A percentile compares a stretch with the other conserved stretches of the same genome.
Evolutionary conservation across 2,113 vertebrate genomes (phyloP).

Genomic region (Morone saxatilis): DNA sequence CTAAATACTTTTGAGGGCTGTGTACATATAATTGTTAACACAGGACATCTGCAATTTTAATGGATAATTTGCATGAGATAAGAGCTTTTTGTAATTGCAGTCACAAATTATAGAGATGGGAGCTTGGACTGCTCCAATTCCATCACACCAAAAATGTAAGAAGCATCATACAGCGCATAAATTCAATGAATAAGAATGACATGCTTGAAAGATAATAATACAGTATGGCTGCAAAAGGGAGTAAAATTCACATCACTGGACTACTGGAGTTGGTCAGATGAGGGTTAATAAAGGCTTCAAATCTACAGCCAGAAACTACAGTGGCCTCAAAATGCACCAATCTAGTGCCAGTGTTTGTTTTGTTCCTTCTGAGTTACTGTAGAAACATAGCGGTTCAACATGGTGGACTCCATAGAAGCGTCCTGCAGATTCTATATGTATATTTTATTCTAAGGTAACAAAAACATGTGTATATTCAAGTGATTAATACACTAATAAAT

Average conservation of each 20-base stretch:
- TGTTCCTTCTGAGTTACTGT: too few relatives aligned
- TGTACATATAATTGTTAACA: slow-evolving; percentile 42
- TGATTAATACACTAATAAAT: too few relatives aligned
- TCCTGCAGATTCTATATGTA: too few relatives aligned
- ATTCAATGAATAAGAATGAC: slow-evolving; percentile 55
- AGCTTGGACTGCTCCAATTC: slow-evolving; percentile 19
- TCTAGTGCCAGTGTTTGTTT: too few relatives aligned
- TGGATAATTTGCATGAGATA: slow-evolving; percentile 54
- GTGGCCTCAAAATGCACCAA: too few relatives aligned
- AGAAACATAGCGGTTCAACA: too few relatives aligned
- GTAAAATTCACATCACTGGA: neutral
- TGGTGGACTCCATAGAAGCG: too few relatives aligned
- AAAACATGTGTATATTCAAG: too few relatives aligned
- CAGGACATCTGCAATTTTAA: slow-evolving; percentile 58
- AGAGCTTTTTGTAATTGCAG: slow-evolving; percentile 57
- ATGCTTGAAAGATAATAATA: slow-evolving; percentile 31
- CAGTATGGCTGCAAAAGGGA: neutral
- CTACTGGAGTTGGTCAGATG: neutral
- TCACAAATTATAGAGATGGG: slow-evolving; percentile 53
- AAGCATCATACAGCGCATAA: slow-evolving; percentile 4
- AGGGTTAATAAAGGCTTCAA: neutral
- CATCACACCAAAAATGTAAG: slow-evolving; percentile 32
- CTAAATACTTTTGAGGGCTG: slow-evolving; percentile 32
- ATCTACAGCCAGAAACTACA: neutral
- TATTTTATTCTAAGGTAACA: too few relatives aligned